These are phyloP conservation scores for Drosophila pruinosa DNA, from an alignment of 1,140 invertebrate genomes.

Conservation along the genomic window DNA sequence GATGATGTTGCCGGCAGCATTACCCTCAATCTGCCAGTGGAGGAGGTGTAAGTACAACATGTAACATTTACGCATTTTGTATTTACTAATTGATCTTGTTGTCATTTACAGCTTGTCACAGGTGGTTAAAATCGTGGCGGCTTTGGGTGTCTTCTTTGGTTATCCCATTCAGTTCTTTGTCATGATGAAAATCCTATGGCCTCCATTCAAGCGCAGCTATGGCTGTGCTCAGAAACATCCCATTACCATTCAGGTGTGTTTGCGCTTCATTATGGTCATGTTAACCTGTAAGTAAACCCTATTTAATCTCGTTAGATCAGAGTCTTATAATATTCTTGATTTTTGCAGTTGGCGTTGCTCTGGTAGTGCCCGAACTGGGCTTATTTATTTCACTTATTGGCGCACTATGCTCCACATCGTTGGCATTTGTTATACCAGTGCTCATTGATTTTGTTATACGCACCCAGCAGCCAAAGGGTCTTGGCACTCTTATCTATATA, in stretches of 20 bases:
- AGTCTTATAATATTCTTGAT: neutral
- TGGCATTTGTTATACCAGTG: constrained; percentile 94
- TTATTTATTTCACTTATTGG: constrained; percentile 96
- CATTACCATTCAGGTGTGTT: constrained; percentile 62
- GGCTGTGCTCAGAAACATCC: constrained; percentile 84
- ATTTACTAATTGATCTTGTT: neutral
- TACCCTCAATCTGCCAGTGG: constrained; percentile 85
- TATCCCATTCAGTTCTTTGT: constrained; percentile 96
- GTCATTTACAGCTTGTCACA: constrained; percentile 84
- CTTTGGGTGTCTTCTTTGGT: constrained; percentile 89
- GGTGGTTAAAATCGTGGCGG: constrained; percentile 87
- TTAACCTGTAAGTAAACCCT: constrained; percentile 88
- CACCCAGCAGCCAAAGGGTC: constrained; percentile 83
- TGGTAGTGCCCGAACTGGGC: constrained; percentile 91
- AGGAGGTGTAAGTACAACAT: constrained; percentile 73
- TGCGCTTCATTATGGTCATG: constrained; percentile 85
- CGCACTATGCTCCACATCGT: constrained; percentile 92
- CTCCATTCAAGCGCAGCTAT: constrained; percentile 83
- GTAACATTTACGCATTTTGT: too few relatives aligned
- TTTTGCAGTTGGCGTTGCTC: constrained; percentile 90
- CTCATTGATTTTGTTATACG: constrained; percentile 90
- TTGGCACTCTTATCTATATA: constrained; percentile 82
- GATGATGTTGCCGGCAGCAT: constrained; percentile 85
- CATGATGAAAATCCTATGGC: constrained; percentile 88
- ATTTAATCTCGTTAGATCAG: too few relatives aligned